A percentile compares a stretch with the other conserved stretches of the same genome.
Conservation (phyloP, 2,797 vertebrate genomes). For the Semotilus atromaculatus region DNA sequence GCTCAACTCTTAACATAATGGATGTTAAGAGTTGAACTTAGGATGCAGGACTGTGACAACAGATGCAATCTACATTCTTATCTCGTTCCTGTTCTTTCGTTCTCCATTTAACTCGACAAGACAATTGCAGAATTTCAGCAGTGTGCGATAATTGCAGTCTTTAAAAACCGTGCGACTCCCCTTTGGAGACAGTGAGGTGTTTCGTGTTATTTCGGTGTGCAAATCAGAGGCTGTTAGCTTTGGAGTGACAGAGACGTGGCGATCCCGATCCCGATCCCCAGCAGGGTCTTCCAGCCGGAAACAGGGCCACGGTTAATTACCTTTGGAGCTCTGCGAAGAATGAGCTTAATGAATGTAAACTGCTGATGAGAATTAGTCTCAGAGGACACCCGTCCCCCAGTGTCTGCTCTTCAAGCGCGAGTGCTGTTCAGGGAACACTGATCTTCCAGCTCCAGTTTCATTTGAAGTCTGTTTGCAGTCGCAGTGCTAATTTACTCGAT, state of each 20-base stretch:
- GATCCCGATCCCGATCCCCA: background rate
- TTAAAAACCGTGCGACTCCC: conserved; percentile 43
- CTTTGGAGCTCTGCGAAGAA: conserved; percentile 57
- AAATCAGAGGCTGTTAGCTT: conserved; percentile 51
- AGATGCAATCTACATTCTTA: conserved; percentile 38
- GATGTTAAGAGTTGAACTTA: no score
- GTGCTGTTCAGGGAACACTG: conserved; percentile 51
- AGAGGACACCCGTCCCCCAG: conserved; percentile 41
- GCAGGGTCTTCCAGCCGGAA: conserved; percentile 33
- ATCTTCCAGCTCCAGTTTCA: conserved; percentile 49
- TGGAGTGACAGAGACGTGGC: conserved; percentile 38
- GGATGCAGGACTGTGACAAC: conserved; percentile 2
- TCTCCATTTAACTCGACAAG: conserved; percentile 45
- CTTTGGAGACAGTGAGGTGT: conserved; percentile 49
- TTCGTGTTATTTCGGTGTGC: conserved; percentile 45
- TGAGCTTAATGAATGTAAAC: conserved; percentile 66
- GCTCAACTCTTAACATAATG: background rate
- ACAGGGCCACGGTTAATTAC: conserved; percentile 60
- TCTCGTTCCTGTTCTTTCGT: conserved; percentile 1
- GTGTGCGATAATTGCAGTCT: conserved; percentile 54
- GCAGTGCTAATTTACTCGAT: conserved; percentile 41
- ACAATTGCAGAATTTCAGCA: conserved; percentile 55
- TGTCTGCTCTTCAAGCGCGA: conserved; percentile 29
- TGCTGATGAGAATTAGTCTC: conserved; percentile 60
- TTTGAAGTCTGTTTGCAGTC: conserved; percentile 52